Percentiles rank a stretch among this genome's conserved stretches.
These are phyloP conservation scores for Drosophila setosimentum DNA, from an alignment of 2,888 invertebrate species.

Conservation along the genomic window DNA sequence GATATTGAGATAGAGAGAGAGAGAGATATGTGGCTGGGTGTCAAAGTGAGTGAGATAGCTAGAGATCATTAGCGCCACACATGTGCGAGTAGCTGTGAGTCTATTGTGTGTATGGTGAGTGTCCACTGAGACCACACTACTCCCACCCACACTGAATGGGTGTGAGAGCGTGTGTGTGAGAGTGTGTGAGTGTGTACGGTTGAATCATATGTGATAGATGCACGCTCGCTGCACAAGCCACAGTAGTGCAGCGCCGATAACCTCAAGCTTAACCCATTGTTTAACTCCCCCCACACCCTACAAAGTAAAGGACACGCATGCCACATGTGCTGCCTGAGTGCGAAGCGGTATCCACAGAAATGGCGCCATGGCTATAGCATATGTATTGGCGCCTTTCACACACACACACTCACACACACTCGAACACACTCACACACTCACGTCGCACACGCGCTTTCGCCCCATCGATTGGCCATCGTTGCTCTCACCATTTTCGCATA, in stretches of 20 bases:
- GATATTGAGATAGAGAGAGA: constrained; percentile 1
- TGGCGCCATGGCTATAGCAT: constrained; percentile 61
- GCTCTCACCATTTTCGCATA: constrained; percentile 69
- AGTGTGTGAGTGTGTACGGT: constrained; percentile 7
- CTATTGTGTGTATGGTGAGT: constrained; percentile 42
- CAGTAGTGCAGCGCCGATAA: constrained; percentile 39
- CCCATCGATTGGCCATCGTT: constrained; percentile 74
- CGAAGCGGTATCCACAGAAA: constrained; percentile 25
- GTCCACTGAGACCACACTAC: constrained; percentile 52
- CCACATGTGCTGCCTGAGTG: constrained; percentile 35
- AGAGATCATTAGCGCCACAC: constrained; percentile 55
- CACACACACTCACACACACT: constrained; percentile 24
- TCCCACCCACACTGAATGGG: constrained; percentile 6
- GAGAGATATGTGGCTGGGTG: not conserved
- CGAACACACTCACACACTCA: constrained; percentile 39
- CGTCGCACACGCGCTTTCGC: constrained; percentile 77
- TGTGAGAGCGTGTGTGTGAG: constrained; percentile 16
- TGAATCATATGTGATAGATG: constrained; percentile 21
- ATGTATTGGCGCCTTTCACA: constrained; percentile 66
- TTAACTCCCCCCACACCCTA: constrained; percentile 6
- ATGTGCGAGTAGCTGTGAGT: constrained; percentile 14
- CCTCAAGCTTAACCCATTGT: constrained; percentile 63
- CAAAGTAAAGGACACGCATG: constrained; percentile 30
- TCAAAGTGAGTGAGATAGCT: constrained; percentile 38
- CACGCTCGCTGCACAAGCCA: constrained; percentile 21